Conservation (phyloP, 2,113 vertebrate species). For the Siniperca knerii region DNA sequence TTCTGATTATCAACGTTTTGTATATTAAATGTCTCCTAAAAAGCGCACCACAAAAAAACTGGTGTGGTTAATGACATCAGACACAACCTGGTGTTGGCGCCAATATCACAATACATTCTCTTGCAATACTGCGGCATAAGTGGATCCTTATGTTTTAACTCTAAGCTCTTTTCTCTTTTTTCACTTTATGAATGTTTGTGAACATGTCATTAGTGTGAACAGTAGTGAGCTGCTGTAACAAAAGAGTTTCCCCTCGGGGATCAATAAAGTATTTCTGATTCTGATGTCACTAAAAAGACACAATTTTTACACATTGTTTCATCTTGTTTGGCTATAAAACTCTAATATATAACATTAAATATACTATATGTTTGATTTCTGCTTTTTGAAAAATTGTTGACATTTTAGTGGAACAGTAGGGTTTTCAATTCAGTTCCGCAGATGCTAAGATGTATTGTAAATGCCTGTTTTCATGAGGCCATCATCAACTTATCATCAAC, state of each 20-base stretch:
- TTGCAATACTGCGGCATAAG: not conserved
- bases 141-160: not conserved
- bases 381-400: not conserved
- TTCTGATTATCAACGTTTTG: slow-evolving; percentile 2
- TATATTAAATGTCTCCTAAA: slow-evolving; percentile 6
- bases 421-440: not conserved
- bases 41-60: slow-evolving; percentile 7
- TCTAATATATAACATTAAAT: not conserved
- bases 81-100: slow-evolving; percentile 30
- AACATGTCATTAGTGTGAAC: no score
- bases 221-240: no score
- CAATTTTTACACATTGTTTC: not conserved
- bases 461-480: not conserved
- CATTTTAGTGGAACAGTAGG: not conserved
- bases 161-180: not conserved
- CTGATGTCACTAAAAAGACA: not conserved
- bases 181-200: not conserved
- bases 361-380: not conserved
- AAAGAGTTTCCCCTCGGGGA: no score
- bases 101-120: slow-evolving; percentile 42
- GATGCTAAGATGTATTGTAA: not conserved
- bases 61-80: slow-evolving; percentile 39
- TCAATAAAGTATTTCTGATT: no score
- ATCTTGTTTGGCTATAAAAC: not conserved
- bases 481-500: not conserved